These are phyloP conservation scores for Drosophila pseudoananassae DNA, from an alignment of 1,140 invertebrate species.

Conservation along the genomic window DNA sequence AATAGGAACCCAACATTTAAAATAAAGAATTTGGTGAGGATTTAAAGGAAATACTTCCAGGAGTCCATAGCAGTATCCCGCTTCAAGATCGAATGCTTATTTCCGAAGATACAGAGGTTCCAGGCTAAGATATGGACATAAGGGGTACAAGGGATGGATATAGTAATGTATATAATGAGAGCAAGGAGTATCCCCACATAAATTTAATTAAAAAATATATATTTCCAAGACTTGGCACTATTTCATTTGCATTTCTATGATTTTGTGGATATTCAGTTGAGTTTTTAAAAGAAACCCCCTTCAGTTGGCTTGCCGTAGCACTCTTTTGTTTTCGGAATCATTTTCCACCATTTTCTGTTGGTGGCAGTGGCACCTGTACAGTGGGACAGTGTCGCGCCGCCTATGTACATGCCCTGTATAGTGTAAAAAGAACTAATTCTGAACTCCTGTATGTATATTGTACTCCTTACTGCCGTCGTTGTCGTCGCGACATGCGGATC, in stretches of 20 bases:
- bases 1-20: too few relatives aligned
- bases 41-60: too few relatives aligned
- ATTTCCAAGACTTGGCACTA: too few relatives aligned
- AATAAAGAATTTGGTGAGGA: too few relatives aligned
- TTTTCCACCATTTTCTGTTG: neutral
- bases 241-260: neutral
- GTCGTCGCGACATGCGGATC: conserved; percentile 49
- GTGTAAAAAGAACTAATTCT: conserved; percentile 69
- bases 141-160: too few relatives aligned
- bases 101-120: too few relatives aligned
- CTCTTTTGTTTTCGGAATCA: neutral
- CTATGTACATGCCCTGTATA: conserved; percentile 23
- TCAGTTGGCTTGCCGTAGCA: neutral
- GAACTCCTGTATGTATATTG: conserved; percentile 68
- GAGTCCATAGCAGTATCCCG: too few relatives aligned
- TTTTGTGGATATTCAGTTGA: neutral
- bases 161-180: too few relatives aligned
- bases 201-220: too few relatives aligned
- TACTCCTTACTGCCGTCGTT: conserved; percentile 74
- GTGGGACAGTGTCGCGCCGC: neutral
- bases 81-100: too few relatives aligned
- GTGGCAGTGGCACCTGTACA: neutral
- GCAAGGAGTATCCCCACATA: too few relatives aligned
- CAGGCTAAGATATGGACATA: too few relatives aligned
- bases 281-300: neutral